These are phyloP conservation scores for Notechis scutatus DNA, from an alignment of 2,113 vertebrate genomes.

Conservation along the genomic window DNA sequence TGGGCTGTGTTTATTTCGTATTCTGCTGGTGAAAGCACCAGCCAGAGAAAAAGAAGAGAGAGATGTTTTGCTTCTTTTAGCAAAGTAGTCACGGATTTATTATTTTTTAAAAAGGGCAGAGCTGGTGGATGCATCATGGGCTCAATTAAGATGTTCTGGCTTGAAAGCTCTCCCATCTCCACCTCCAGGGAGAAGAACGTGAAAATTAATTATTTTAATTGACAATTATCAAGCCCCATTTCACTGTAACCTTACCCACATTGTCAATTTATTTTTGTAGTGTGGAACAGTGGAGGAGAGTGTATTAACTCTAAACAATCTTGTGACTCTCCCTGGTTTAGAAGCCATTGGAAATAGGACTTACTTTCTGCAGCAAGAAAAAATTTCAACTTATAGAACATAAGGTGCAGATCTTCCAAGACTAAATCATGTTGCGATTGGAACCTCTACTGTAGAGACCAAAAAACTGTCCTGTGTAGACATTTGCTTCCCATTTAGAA, in stretches of 20 bases:
- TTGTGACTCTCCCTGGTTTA: background rate
- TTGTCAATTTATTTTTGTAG: background rate
- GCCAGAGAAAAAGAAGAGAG: background rate
- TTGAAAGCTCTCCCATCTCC: background rate
- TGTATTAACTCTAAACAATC: no score
- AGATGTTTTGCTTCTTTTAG: background rate
- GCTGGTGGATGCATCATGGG: background rate
- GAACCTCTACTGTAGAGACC: background rate
- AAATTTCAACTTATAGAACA: background rate
- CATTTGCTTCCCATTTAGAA: background rate
- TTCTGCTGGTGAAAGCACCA: background rate
- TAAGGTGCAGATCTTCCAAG: background rate
- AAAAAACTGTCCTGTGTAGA: background rate
- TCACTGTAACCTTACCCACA: background rate
- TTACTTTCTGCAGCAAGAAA: background rate
- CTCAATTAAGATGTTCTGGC: constrained; percentile 1
- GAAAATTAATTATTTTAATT: background rate
- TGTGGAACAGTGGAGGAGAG: background rate
- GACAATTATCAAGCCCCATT: background rate
- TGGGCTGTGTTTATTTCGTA: constrained; percentile 10
- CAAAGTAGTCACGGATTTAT: background rate
- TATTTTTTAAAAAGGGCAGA: background rate
- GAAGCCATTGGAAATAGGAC: background rate
- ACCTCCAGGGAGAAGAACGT: background rate
- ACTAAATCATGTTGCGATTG: background rate